phyloP scores from a whole-genome alignment of 1,140 invertebrate genomes.

The Xylocopa sonorina region DNA sequence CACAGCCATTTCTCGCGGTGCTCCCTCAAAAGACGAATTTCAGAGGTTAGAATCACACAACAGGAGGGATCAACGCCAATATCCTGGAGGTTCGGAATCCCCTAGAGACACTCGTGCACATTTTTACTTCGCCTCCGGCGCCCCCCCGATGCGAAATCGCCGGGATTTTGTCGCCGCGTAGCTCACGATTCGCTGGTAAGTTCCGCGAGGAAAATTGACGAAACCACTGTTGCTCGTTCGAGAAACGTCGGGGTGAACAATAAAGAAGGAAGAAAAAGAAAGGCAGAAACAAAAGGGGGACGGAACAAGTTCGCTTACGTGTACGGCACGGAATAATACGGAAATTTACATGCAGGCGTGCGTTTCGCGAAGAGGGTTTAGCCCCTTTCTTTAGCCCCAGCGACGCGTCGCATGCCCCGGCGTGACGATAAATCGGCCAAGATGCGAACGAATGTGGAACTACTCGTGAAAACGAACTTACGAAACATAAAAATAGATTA shows the following conservation, averaged over 20 bases:
- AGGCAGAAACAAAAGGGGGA: too few species aligned
- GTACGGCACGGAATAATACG: slow-evolving; percentile 28
- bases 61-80: slow-evolving; percentile 41
- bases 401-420: not conserved
- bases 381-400: not conserved
- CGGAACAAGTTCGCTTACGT: not conserved
- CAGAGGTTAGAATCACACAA: not conserved
- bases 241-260: slow-evolving; percentile 29
- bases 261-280: slow-evolving; percentile 16
- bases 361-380: not conserved
- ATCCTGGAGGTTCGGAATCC: slow-evolving; percentile 27
- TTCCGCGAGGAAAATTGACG: slow-evolving; percentile 41
- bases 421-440: too few species aligned
- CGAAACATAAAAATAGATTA: too few species aligned
- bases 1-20: not conserved
- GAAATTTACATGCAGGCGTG: slow-evolving; percentile 37
- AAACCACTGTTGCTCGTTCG: slow-evolving; percentile 10
- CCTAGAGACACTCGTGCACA: slow-evolving; percentile 19
- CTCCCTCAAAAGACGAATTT: slow-evolving; percentile 15
- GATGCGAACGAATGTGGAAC: too few species aligned
- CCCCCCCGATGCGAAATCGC: slow-evolving; percentile 1
- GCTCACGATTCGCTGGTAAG: not conserved
- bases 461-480: too few species aligned
- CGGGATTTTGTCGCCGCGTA: slow-evolving; percentile 21
- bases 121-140: slow-evolving; percentile 13